phyloP scores from a whole-genome alignment of 1,140 invertebrate species.

The Cherax quadricarinatus region DNA sequence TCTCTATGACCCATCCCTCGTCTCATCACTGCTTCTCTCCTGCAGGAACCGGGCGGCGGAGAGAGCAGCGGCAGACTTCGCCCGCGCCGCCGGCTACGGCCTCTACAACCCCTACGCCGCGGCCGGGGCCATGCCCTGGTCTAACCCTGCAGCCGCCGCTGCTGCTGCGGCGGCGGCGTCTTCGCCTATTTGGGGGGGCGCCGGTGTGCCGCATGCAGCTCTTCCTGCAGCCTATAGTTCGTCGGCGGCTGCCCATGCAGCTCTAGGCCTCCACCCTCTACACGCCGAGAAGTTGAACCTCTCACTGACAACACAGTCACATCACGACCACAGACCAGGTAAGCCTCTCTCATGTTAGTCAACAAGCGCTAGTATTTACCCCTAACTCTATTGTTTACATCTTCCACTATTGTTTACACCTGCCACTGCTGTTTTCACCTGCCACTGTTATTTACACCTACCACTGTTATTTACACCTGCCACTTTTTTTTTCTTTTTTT shows the following conservation, averaged over 20 bases:
- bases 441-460: too few relatives aligned
- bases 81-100: constrained; percentile 91
- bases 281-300: constrained; percentile 56
- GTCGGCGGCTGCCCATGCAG: constrained; percentile 64
- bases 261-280: constrained; percentile 63
- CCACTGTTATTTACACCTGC: too few relatives aligned
- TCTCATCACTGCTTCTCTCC: background rate
- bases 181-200: constrained; percentile 51
- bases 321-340: constrained; percentile 64
- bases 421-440: too few relatives aligned
- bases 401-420: too few relatives aligned
- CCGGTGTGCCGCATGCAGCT: constrained; percentile 53
- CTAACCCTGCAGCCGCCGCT: constrained; percentile 60
- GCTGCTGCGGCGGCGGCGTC: constrained; percentile 53
- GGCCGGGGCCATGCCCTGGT: constrained; percentile 75
- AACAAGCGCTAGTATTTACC: too few relatives aligned
- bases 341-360: background rate
- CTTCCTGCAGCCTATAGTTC: constrained; percentile 60
- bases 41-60: constrained; percentile 90
- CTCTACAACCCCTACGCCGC: constrained; percentile 81
- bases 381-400: too few relatives aligned
- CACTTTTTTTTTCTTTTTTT: too few relatives aligned
- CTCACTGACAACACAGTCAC: constrained; percentile 10
- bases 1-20: background rate
- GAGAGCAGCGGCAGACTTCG: constrained; percentile 94